These are phyloP conservation scores for Cerceris ruficornis DNA, from an alignment of 2,888 invertebrate species.

Conservation along the genomic window DNA sequence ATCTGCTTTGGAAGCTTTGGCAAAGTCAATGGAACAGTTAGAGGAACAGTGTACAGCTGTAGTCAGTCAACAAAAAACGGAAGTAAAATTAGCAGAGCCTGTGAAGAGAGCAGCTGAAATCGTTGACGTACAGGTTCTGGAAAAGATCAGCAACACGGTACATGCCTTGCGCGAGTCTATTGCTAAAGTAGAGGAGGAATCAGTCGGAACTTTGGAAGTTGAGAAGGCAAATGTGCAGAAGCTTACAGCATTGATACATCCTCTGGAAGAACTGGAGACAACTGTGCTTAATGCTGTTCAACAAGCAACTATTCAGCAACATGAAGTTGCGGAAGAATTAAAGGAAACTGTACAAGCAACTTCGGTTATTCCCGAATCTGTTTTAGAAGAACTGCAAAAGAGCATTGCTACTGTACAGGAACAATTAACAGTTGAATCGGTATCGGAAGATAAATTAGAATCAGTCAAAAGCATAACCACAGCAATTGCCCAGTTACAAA, in stretches of 20 bases:
- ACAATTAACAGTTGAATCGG: slow-evolving; percentile 32
- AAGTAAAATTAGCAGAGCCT: slow-evolving; percentile 5
- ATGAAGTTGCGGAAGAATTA: slow-evolving; percentile 14
- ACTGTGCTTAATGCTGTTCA: slow-evolving; percentile 30
- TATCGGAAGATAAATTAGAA: slow-evolving; percentile 5
- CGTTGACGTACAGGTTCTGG: slow-evolving; percentile 39
- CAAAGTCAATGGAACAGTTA: slow-evolving; percentile 75
- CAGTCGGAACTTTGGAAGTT: slow-evolving; percentile 25
- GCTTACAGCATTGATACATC: slow-evolving; percentile 49
- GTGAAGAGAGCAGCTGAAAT: slow-evolving; percentile 6
- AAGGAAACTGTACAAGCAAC: background rate
- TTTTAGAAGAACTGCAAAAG: slow-evolving; percentile 68
- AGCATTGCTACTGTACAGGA: slow-evolving; percentile 64
- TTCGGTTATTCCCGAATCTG: slow-evolving; percentile 38
- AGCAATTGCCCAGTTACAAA: slow-evolving; percentile 57
- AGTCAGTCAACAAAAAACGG: slow-evolving; percentile 11
- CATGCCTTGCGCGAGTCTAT: slow-evolving; percentile 46
- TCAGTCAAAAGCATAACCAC: slow-evolving; percentile 42
- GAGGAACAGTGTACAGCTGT: slow-evolving; percentile 62
- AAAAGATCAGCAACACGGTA: slow-evolving; percentile 54
- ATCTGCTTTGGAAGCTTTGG: slow-evolving; percentile 79
- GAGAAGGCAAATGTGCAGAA: slow-evolving; percentile 17
- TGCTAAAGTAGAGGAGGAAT: slow-evolving; percentile 33
- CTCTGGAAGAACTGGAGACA: slow-evolving; percentile 56
- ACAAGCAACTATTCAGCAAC: background rate